These are phyloP conservation scores for Anseranas semipalmata DNA, from an alignment of 2,113 vertebrate species.

Conservation along the genomic window DNA sequence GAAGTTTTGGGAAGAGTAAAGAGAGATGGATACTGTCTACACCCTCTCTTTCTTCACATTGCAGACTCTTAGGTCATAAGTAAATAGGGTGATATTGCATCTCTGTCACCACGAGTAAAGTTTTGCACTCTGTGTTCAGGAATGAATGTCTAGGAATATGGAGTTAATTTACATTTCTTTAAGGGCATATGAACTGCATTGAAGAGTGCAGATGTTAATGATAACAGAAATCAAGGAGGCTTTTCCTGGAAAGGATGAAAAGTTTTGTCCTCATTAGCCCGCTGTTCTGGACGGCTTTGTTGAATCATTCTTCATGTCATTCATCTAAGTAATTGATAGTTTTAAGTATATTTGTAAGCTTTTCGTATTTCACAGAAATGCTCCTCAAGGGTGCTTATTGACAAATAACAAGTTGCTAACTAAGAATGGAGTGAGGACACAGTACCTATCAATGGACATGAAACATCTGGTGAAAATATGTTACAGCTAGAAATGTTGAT, in stretches of 20 bases:
- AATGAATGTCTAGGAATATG: conserved; percentile 6
- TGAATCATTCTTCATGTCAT: background rate
- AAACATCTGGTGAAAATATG: conserved; percentile 22
- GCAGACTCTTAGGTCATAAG: conserved; percentile 28
- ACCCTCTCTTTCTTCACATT: background rate
- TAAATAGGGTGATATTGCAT: conserved; percentile 18
- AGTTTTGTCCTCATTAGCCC: background rate
- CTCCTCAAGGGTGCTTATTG: background rate
- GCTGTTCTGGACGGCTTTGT: background rate
- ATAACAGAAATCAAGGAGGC: conserved; percentile 43
- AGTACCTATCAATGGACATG: background rate
- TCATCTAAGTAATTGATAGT: background rate
- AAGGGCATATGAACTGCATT: conserved; percentile 1
- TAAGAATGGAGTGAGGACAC: background rate
- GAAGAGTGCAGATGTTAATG: conserved; percentile 33
- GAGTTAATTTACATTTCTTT: conserved; percentile 55
- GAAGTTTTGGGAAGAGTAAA: background rate
- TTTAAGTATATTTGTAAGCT: background rate
- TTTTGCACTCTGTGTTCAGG: background rate
- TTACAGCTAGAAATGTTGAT: background rate
- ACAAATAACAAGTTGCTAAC: background rate
- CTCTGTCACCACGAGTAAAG: background rate
- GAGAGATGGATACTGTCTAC: background rate
- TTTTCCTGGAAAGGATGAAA: conserved; percentile 34
- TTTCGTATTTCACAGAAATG: background rate